Base-by-base conservation (phyloP, 1,140 invertebrate genomes). In the Cydia splendana region DNA sequence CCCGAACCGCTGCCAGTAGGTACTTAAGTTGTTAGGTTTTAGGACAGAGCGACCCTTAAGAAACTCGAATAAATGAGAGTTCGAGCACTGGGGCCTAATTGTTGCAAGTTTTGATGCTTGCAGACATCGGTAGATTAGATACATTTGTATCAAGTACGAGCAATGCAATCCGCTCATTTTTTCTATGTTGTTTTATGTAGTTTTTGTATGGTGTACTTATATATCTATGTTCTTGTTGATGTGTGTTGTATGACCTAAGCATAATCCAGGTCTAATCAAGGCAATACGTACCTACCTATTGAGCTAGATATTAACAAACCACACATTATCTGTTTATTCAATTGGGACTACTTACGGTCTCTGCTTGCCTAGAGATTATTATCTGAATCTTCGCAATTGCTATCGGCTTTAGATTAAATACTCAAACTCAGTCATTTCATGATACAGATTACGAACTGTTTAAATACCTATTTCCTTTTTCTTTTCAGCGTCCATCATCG, bases 401-500 rank as follows among this genome's bases (percentile, higher is more conserved):
- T 28, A 34, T 69, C 65, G 24, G 24, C 71, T 20, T 74, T 74
- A 34, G 30, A 38, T 38, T 38, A 20, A 34, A 15, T 34, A 30
- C 20, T 48, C 5, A 38, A 74, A 38, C 34, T 38, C 34, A 20
- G 13, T 15, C 71, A 74, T 45, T 48, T 13, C 15, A 4, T 28
- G 28, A n/a, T 48, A 48, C 15, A 57, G 15, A 57, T 20, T n/a
- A 57, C 53, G n/a, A 24, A 57, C n/a, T n/a, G 7, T 18, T 57
- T 75, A 73, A 57, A 67, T 67, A n/a, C n/a, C n/a, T n/a, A n/a
- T 75, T 38, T 51, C 45, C 71, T 78, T 82, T 77, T 82, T 85
- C 24, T 74, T 87, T 87, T 62, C 89, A 93, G 91, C 89, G 5
- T 90, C 91, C n/a, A 86, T 93, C 65, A 75, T 92, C 18, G 91